Percentiles rank a stretch among this genome's conserved stretches.
These are phyloP conservation scores for Megalonaias nervosa DNA, from an alignment of 1,140 invertebrate species.

Conservation along the genomic window DNA sequence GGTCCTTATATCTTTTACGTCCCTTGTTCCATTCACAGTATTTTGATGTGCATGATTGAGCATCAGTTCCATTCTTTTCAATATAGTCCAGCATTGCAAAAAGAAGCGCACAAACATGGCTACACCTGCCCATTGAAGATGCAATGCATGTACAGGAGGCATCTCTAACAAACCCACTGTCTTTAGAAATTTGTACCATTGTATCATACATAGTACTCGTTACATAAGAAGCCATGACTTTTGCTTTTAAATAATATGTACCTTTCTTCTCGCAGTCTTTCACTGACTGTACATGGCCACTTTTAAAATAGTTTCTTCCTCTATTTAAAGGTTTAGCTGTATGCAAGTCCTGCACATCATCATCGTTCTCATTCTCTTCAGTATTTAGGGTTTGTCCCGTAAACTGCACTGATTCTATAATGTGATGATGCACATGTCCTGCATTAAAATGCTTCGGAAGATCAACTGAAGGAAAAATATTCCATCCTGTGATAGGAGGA, in stretches of 20 bases:
- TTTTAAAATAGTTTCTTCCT: constrained; percentile 19
- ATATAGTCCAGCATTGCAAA: constrained; percentile 1
- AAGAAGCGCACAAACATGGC: constrained; percentile 2
- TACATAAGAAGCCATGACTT: constrained; percentile 25
- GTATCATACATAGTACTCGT: constrained; percentile 5
- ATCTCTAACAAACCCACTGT: constrained; percentile 21
- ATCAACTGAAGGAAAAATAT: too few species aligned
- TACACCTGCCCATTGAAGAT: neutral
- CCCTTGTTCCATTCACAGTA: neutral
- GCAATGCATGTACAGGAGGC: neutral
- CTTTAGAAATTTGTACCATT: constrained; percentile 2
- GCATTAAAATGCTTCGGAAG: too few species aligned
- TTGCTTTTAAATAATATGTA: constrained; percentile 23
- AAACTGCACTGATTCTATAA: constrained; percentile 28
- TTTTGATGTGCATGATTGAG: constrained; percentile 1
- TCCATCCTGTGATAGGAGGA: too few species aligned
- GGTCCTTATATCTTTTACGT: neutral
- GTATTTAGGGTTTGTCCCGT: neutral
- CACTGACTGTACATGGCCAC: too few species aligned
- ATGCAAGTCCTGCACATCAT: constrained; percentile 21
- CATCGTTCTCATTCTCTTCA: neutral
- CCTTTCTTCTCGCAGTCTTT: too few species aligned
- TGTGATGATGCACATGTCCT: too few species aligned
- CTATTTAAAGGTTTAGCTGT: constrained; percentile 25
- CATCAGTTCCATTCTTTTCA: neutral